Evolutionary conservation across 2,888 invertebrate genomes (phyloP).

Genomic region (Pinctada fucata): DNA sequence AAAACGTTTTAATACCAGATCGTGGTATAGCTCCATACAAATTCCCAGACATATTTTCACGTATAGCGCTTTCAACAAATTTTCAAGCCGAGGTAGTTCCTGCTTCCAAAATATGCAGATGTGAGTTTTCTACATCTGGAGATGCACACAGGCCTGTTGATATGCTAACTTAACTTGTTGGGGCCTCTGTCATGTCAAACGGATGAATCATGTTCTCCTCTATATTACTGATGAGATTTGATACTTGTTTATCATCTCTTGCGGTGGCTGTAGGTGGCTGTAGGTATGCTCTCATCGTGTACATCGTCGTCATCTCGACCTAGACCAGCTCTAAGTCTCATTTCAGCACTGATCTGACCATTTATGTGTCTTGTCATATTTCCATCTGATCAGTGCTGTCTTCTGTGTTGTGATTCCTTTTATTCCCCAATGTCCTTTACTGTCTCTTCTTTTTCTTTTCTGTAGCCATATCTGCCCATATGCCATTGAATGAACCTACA

Average conservation of each 20-base stretch:
- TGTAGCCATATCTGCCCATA: not conserved
- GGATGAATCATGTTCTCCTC: slow-evolving; percentile 5
- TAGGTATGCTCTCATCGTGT: not conserved
- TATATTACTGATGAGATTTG: not conserved
- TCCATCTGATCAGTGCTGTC: not conserved
- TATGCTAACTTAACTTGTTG: not conserved
- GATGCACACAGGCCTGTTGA: slow-evolving; percentile 1
- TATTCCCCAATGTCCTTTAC: slow-evolving; percentile 2
- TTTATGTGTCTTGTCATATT: not conserved
- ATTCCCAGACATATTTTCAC: too few relatives aligned
- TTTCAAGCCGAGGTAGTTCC: too few relatives aligned
- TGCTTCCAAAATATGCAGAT: too few relatives aligned
- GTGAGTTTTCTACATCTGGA: not conserved
- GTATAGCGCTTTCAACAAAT: too few relatives aligned
- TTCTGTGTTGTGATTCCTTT: not conserved
- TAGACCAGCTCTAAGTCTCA: not conserved
- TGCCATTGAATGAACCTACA: not conserved
- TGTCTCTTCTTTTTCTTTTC: slow-evolving; percentile 5
- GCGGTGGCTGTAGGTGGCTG: not conserved
- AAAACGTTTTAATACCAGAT: too few relatives aligned
- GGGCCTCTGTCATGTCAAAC: not conserved
- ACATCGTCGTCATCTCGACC: not conserved
- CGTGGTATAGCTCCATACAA: too few relatives aligned
- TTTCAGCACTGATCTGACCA: not conserved
- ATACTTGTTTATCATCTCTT: slow-evolving; percentile 10